Percentiles rank a stretch among this genome's conserved stretches.
Evolutionary conservation across 2,113 vertebrate species (phyloP).

Genomic region (Grammomys dolichurus): DNA sequence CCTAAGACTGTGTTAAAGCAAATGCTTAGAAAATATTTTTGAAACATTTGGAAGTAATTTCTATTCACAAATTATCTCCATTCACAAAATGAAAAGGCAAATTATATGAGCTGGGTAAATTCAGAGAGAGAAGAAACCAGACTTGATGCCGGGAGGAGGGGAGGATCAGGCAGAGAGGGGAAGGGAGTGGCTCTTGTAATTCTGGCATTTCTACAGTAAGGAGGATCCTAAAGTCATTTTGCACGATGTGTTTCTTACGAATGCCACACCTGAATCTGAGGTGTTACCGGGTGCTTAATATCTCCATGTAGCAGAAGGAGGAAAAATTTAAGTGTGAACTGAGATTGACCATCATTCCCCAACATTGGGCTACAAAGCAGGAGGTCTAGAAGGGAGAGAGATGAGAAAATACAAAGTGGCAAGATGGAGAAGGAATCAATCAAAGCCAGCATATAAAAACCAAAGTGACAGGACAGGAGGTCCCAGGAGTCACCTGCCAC

Average conservation of each 20-base stretch:
- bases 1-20: slow-evolving; percentile 68
- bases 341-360: neutral
- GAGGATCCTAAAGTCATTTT: slow-evolving; percentile 16
- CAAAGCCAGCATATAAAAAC: neutral
- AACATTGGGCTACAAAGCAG: neutral
- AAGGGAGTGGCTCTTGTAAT: slow-evolving; percentile 15
- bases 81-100: slow-evolving; percentile 78
- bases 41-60: slow-evolving; percentile 74
- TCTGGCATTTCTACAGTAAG: neutral
- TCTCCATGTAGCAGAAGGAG: slow-evolving; percentile 26
- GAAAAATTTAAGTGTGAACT: neutral
- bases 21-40: slow-evolving; percentile 77
- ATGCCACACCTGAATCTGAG: neutral
- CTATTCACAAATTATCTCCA: slow-evolving; percentile 62
- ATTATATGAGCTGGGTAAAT: slow-evolving; percentile 81
- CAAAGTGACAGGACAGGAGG: fast-evolving
- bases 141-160: slow-evolving; percentile 64
- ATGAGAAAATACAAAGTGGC: neutral
- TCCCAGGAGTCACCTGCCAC: neutral
- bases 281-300: neutral
- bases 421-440: neutral
- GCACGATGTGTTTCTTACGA: neutral
- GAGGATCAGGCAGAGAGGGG: neutral
- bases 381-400: fast-evolving
- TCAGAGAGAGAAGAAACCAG: slow-evolving; percentile 77